These are phyloP conservation scores for Etheostoma perlongum DNA, from an alignment of 2,797 vertebrate species.

Conservation along the genomic window DNA sequence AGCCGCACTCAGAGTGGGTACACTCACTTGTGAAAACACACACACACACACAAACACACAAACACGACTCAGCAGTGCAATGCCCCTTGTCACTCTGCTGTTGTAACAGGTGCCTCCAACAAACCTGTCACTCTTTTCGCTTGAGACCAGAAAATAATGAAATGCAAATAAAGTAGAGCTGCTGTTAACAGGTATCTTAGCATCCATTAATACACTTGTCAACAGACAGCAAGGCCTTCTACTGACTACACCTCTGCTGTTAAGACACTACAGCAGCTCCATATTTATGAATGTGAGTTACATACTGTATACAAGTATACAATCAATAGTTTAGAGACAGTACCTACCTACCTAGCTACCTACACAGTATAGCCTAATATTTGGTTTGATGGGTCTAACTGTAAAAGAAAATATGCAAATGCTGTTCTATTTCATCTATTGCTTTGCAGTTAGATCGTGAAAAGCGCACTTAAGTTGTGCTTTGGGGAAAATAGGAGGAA, in stretches of 20 bases:
- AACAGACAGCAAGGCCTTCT: slow-evolving; percentile 5
- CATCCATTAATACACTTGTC: slow-evolving; percentile 41
- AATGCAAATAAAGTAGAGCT: slow-evolving; percentile 47
- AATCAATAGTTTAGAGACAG: no score
- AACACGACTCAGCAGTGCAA: slow-evolving; percentile 13
- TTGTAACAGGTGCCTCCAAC: slow-evolving; percentile 64
- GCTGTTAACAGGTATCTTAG: slow-evolving; percentile 48
- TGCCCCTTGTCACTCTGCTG: slow-evolving; percentile 12
- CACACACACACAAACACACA: slow-evolving; percentile 16
- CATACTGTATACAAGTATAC: neutral
- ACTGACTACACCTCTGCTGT: slow-evolving; percentile 21
- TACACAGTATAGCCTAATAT: neutral
- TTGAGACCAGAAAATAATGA: slow-evolving; percentile 51
- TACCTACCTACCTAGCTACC: no score
- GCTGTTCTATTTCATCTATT: neutral
- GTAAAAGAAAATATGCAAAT: neutral
- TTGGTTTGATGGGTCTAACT: neutral
- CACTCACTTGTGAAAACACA: slow-evolving; percentile 12
- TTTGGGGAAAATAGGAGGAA: slow-evolving; percentile 38
- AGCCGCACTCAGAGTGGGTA: slow-evolving; percentile 30
- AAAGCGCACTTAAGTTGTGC: slow-evolving; percentile 32
- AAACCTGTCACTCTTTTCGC: slow-evolving; percentile 38
- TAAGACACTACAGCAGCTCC: neutral
- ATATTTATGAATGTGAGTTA: neutral
- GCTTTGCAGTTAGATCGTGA: slow-evolving; percentile 31